These are phyloP conservation scores for Epistrophe eligans DNA, from an alignment of 2,888 invertebrate species.

Conservation along the genomic window DNA sequence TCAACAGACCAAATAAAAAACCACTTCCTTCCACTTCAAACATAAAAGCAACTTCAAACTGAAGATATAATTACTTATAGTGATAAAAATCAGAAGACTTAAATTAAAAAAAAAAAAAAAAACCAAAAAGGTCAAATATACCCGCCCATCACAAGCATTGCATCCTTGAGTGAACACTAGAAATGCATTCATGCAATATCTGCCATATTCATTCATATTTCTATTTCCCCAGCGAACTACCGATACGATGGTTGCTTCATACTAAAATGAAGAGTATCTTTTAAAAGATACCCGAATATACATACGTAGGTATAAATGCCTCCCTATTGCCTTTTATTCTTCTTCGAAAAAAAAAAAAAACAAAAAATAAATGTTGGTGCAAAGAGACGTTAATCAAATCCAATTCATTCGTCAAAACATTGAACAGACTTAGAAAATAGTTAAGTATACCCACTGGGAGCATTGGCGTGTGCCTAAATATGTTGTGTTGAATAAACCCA, in stretches of 20 bases:
- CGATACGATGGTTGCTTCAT: constrained; percentile 17
- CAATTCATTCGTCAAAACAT: constrained; percentile 37
- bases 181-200: constrained; percentile 61
- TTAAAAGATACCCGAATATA: neutral
- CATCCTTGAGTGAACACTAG: constrained; percentile 51
- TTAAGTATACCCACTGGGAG: constrained; percentile 48
- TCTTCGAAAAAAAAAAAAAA: constrained; percentile 23
- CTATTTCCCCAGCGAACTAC: neutral
- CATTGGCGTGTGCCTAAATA: constrained; percentile 74
- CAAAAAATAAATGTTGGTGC: constrained; percentile 34
- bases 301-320: neutral
- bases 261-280: constrained; percentile 3
- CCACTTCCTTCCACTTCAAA: neutral
- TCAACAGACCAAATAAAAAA: neutral
- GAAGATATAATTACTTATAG: constrained; percentile 21
- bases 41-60: neutral
- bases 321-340: neutral
- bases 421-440: neutral
- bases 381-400: constrained; percentile 63
- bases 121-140: constrained; percentile 28
- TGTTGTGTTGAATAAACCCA: constrained; percentile 46
- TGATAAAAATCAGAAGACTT: constrained; percentile 17
- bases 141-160: constrained; percentile 29
- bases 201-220: constrained; percentile 38
- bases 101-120: neutral